These are phyloP conservation scores for Chiroxiphia lanceolata DNA, from an alignment of 2,797 vertebrate genomes.

Conservation along the genomic window DNA sequence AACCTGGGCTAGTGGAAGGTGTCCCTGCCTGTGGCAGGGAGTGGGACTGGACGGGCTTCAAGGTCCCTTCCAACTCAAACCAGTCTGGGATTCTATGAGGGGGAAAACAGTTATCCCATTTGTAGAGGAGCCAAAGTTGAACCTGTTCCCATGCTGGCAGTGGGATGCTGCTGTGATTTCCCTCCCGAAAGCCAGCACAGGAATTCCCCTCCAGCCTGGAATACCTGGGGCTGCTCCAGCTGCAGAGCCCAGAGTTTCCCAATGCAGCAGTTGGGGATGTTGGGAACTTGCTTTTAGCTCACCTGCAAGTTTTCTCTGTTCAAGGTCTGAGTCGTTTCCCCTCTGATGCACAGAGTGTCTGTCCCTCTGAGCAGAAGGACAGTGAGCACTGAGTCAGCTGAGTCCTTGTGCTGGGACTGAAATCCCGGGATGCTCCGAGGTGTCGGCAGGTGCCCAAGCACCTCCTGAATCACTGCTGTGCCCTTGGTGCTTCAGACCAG, in stretches of 20 bases:
- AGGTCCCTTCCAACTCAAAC: background rate
- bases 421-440: background rate
- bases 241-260: background rate
- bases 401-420: background rate
- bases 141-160: background rate
- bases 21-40: background rate
- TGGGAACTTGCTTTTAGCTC: background rate
- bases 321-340: background rate
- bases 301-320: background rate
- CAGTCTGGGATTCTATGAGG: background rate
- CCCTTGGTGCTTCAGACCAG: background rate
- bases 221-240: background rate
- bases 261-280: background rate
- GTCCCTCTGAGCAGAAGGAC: background rate
- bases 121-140: background rate
- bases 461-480: background rate
- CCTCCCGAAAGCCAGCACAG: background rate
- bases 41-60: rapidly evolving
- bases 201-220: background rate
- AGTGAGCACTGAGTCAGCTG: background rate
- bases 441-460: background rate
- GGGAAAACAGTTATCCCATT: rapidly evolving
- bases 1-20: background rate
- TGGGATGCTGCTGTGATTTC: background rate
- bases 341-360: background rate